These are phyloP conservation scores for Antechinus stuartii DNA, from an alignment of 2,113 vertebrate genomes.

Conservation along the genomic window DNA sequence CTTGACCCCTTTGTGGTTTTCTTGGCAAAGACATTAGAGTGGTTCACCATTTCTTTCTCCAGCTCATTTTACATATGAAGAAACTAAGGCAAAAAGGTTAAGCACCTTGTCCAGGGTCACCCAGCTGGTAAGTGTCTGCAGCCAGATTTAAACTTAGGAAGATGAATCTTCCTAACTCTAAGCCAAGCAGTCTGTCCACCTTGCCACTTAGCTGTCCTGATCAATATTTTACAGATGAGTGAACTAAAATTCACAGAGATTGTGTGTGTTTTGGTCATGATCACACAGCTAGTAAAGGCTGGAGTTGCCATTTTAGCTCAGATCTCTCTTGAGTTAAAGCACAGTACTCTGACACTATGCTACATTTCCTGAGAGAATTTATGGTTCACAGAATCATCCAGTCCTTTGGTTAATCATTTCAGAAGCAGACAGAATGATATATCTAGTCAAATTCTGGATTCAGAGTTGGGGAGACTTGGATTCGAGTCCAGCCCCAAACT, in stretches of 20 bases:
- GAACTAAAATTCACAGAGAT: neutral
- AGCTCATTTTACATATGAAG: no score
- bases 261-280: neutral
- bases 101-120: no score
- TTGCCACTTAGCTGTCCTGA: no score
- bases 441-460: neutral
- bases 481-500: neutral
- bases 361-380: neutral
- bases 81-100: no score
- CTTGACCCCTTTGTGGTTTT: no score
- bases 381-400: neutral
- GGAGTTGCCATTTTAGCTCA: neutral
- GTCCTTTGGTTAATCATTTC: neutral
- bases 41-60: no score
- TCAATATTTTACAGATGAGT: neutral
- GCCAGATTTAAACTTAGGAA: no score
- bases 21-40: no score
- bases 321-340: neutral
- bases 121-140: no score
- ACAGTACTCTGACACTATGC: neutral
- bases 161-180: no score
- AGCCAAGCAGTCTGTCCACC: no score
- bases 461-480: neutral
- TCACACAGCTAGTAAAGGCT: neutral
- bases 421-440: neutral